Evolutionary conservation across 2,888 invertebrate genomes (phyloP), one percentile per base, ranked within the genome.

Genomic region (Ypsolopha scabrella): DNA sequence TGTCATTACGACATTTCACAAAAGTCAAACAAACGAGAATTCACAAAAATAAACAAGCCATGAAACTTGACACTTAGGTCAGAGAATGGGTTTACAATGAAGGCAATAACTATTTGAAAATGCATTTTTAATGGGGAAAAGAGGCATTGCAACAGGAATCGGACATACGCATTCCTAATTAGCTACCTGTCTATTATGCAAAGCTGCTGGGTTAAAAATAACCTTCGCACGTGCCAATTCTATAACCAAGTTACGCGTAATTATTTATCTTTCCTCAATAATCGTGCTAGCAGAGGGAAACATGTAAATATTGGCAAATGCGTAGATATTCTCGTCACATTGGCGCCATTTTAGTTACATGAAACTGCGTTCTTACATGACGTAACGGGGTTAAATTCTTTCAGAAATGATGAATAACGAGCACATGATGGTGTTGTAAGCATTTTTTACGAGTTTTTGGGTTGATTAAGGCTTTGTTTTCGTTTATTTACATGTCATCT

Each of bases 291-390:
- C 46, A 35, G 34, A 35, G 11, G 7, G 11, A 46, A 43, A 6
- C 13, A 39, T 24, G 48, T 8, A 14, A n/a, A 48, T 34, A 48
- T 9, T 24, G 24, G 24, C 9, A 39, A 7, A 24, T 10, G 34
- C 33, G 33, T 34, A 10, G 45, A 10, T 13, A 47, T 13, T 53
- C 13, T 10, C 37, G 65, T 67, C 64, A 65, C 68, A 68, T 74
- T 80, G 87, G 86, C 87, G 87, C 87, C 87, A 87, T 87, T 87
- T 87, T 87, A 67, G 71, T 83, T 87, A 81, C 61, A 61, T 53
- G 62, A 71, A 67, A 69, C 63, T 65, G 70, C 63, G 68, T 69
- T 69, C 65, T 63, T 64, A 57, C 70, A 67, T 85, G 86, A 85
- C 83, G 85, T 85, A 85, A 85, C 73, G 73, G 67, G 62, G 66